Base-by-base conservation (phyloP, 2,797 vertebrate species). In the Myiotriccus ornatus region DNA sequence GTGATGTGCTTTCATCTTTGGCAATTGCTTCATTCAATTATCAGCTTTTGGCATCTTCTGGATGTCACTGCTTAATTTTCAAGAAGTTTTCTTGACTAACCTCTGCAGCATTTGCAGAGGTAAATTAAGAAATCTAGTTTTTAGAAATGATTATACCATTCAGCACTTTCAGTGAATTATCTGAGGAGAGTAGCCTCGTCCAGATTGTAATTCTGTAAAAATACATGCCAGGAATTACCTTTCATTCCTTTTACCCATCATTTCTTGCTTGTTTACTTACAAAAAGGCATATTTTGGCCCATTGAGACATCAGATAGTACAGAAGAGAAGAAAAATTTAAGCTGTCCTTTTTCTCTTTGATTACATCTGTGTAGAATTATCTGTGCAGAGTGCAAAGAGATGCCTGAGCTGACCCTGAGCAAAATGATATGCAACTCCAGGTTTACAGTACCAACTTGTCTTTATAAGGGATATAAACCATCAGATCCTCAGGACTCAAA, bases 311-410 rank as follows among this genome's bases (percentile, higher is more conserved):
- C 25, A 59, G 21, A 6, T 52, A 71, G 16, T 52, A 59, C 7
- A 65, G 56, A 71, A 85, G 20, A 90, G 30, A 71, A 86, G 27
- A 28, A 53, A 67, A 70, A 84, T 44, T 39, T 71, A 68, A 86
- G 15, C 6, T 55, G 3, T 60, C 7, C 2, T 65, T 91, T 85
- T 64, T 32, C 3, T 34, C 20, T 60, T 16, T 50, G 35, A 34
- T 59, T 84, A 10, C 3, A 25, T 46, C 6, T n/a, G n/a, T n/a
- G n/a, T n/a, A n/a, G n/a, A n/a, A n/a, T n/a, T n/a, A 73, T 64
- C 22, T 79, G 39, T 77, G 56, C 34, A 87, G 34, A n/a, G 11
- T 37, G 27, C 60, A n/a, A 49, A 77, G 50, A 62, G 24, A 19
- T 34, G 12, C 22, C 25, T 47, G 37, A 85, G 20, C 34, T 71